Evolutionary conservation across 2,113 vertebrate species (phyloP), one percentile per base, ranked within the genome.

Genomic region (Tachysurus vachellii): DNA sequence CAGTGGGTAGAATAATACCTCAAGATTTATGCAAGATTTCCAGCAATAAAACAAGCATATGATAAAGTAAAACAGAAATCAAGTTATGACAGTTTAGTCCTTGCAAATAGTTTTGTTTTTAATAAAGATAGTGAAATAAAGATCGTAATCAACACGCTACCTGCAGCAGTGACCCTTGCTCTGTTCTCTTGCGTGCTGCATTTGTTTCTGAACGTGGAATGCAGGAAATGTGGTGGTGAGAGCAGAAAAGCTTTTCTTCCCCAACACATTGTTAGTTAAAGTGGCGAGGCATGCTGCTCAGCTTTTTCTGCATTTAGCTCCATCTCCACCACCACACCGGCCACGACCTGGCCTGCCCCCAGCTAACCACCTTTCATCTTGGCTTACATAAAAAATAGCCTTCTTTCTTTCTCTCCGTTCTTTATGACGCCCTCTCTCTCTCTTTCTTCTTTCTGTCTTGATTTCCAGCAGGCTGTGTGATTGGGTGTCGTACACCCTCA

Each of bases 351-450:
- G 76, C 50, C 75, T 77, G 85, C 62, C 86, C 75, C 81, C 66
- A 83, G 79, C 85, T 84, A 83, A 70, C 66, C 83, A 81, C 61
- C 89, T 91, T 92, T 92, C 85, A 90, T 91, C 89, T 92, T 84
- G 36, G 57, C 88, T 88, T 79, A 82, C 89, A 91, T 85, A 91
- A 90, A 85, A 79, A 76, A 64, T 59, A 50, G 61, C 89, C 80
- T 86, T 62, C 57, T 86, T 88, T 90, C 89, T 83, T 87, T 88
- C 76, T 86, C 64, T 64, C 21, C 68, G 1, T 50, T 82, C 85
- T 83, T 87, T 85, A 81, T 82, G 57, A 61, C 86, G 28, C 84
- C 59, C 85, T 47, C 57, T 36, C 57, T 80, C 83, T 66, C 70
- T 79, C 79, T 83, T 83, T 85, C 87, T 86, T 85, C 31, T 62